Evolutionary conservation across 2,113 vertebrate genomes (phyloP).

Genomic region (Galemys pyrenaicus): DNA sequence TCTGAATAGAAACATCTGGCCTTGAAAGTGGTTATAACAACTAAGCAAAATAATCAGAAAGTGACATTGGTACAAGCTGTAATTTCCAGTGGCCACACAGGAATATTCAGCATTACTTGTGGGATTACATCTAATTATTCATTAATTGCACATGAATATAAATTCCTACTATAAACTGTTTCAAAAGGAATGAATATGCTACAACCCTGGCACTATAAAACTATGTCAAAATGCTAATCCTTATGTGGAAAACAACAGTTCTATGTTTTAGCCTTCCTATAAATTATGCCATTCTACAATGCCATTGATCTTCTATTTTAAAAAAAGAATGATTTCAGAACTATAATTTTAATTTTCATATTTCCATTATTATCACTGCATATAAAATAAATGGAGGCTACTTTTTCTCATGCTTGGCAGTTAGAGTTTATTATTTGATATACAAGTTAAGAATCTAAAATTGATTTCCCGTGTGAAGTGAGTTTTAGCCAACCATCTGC

Average conservation of each 20-base stretch:
- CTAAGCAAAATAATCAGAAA: conserved; percentile 84
- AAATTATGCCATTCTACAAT: background rate
- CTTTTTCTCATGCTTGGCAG: conserved; percentile 47
- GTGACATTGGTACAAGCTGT: conserved; percentile 64
- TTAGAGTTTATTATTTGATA: conserved; percentile 48
- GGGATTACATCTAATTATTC: conserved; percentile 78
- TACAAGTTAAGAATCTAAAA: conserved; percentile 73
- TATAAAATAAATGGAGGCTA: background rate
- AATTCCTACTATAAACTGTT: conserved; percentile 71
- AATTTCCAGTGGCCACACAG: conserved; percentile 68
- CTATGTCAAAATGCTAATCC: background rate
- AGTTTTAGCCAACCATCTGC: conserved; percentile 76
- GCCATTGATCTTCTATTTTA: background rate
- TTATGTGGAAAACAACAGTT: background rate
- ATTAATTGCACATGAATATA: conserved; percentile 76
- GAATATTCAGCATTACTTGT: conserved; percentile 69
- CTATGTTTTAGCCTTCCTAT: background rate
- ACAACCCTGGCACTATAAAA: background rate
- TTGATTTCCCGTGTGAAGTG: conserved; percentile 57
- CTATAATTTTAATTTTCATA: background rate
- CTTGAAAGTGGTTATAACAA: conserved; percentile 81
- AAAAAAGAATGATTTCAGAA: conserved; percentile 1
- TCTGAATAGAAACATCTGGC: conserved; percentile 85
- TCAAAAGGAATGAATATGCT: conserved; percentile 58
- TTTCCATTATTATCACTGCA: conserved; percentile 12